phyloP scores from a whole-genome alignment of 1,140 invertebrate species.

The Euwallacea similis region DNA sequence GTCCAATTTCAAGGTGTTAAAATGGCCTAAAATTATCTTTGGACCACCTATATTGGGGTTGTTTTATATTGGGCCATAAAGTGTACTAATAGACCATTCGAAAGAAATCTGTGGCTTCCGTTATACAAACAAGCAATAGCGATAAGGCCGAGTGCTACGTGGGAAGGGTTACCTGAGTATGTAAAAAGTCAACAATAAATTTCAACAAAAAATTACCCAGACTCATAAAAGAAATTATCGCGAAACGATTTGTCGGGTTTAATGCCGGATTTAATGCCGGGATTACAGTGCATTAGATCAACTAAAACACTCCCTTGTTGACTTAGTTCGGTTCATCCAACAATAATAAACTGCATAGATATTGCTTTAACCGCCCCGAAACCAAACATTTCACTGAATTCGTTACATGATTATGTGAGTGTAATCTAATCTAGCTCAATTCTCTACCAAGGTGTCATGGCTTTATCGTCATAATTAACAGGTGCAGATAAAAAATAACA shows the following conservation, averaged over 20 bases:
- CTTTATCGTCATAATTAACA: slow-evolving; percentile 16
- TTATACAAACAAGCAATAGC: slow-evolving; percentile 8
- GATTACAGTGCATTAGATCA: too few species aligned
- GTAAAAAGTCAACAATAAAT: slow-evolving; percentile 13
- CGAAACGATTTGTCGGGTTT: too few species aligned
- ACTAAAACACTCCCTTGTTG: too few species aligned
- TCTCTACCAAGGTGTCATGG: slow-evolving; percentile 8
- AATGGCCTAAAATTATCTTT: not conserved
- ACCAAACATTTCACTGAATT: too few species aligned
- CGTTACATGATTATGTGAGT: not conserved
- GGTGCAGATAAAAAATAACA: not conserved
- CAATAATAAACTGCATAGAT: too few species aligned
- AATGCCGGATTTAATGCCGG: too few species aligned
- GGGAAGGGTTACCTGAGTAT: slow-evolving; percentile 11
- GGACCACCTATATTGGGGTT: slow-evolving; percentile 12
- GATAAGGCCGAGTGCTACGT: not conserved
- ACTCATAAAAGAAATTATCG: too few species aligned
- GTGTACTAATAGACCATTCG: not conserved
- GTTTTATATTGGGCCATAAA: slow-evolving; percentile 6
- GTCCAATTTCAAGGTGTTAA: slow-evolving; percentile 11
- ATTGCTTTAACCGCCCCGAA: too few species aligned
- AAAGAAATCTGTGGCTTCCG: slow-evolving; percentile 3
- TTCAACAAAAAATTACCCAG: not conserved
- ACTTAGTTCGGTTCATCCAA: too few species aligned
- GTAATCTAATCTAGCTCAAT: not conserved